Evolutionary conservation across 2,797 vertebrate species (phyloP).

Genomic region (Chromobotia macracanthus): DNA sequence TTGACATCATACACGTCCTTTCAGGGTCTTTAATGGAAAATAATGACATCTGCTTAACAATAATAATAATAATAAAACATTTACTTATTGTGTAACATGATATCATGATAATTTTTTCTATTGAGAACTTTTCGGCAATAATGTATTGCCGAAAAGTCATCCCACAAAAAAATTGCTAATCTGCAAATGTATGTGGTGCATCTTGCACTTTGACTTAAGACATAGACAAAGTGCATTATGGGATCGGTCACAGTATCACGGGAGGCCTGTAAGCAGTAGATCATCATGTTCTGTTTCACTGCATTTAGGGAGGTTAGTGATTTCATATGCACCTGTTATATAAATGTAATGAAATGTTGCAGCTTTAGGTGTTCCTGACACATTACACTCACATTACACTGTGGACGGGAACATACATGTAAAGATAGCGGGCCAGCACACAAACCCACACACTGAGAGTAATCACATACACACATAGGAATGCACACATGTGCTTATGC

Average conservation of each 20-base stretch:
- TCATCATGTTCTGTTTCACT: conserved; percentile 28
- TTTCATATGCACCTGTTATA: conserved; percentile 58
- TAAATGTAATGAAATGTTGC: conserved; percentile 59
- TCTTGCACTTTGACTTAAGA: too few species aligned
- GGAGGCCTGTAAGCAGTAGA: conserved; percentile 3
- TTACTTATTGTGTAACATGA: too few species aligned
- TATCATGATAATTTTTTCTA: too few species aligned
- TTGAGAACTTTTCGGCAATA: too few species aligned
- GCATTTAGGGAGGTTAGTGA: conserved; percentile 32
- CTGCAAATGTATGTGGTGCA: too few species aligned
- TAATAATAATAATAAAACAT: too few species aligned
- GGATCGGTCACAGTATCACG: background rate
- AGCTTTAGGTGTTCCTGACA: conserved; percentile 45
- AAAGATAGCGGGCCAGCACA: conserved; percentile 17
- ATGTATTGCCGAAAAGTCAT: too few species aligned
- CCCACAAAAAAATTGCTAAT: conserved; percentile 34
- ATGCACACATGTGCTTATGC: conserved; percentile 42
- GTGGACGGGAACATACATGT: background rate
- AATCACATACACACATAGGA: conserved; percentile 26
- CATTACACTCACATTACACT: conserved; percentile 16
- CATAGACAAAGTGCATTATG: too few species aligned
- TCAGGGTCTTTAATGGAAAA: too few species aligned
- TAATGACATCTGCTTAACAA: too few species aligned
- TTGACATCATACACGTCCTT: too few species aligned
- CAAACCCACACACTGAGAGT: conserved; percentile 19